These are phyloP conservation scores for Pygoscelis adeliae DNA, from an alignment of 2,113 vertebrate genomes.

Conservation along the genomic window DNA sequence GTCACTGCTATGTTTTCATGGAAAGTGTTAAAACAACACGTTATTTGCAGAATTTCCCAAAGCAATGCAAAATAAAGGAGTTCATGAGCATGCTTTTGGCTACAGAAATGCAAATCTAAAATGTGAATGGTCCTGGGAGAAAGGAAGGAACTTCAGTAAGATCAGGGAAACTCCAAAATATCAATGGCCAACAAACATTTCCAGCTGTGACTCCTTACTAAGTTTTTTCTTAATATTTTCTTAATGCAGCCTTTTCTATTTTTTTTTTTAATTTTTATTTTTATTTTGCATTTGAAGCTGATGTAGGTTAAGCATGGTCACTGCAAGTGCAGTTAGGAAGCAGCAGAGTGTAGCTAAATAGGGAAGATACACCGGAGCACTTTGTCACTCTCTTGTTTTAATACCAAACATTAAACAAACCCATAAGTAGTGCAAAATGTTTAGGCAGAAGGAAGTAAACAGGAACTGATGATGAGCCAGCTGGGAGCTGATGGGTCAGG, in stretches of 20 bases:
- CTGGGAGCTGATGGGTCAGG: neutral
- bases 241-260: neutral
- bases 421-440: neutral
- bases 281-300: neutral
- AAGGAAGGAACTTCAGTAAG: neutral
- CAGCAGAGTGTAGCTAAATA: neutral
- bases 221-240: neutral
- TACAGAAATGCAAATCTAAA: neutral
- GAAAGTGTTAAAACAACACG: constrained; percentile 45
- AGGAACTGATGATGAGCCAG: neutral
- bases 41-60: constrained; percentile 38
- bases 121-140: neutral
- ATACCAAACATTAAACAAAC: neutral
- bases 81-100: neutral
- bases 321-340: neutral
- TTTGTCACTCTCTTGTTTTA: neutral
- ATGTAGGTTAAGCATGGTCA: neutral
- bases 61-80: neutral
- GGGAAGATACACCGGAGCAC: neutral
- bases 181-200: neutral
- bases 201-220: neutral
- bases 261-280: neutral
- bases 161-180: neutral
- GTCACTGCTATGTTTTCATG: constrained; percentile 48
- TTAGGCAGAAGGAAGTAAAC: neutral